Evolutionary conservation across 2,113 vertebrate genomes (phyloP).

Genomic region (Ellobius talpinus): DNA sequence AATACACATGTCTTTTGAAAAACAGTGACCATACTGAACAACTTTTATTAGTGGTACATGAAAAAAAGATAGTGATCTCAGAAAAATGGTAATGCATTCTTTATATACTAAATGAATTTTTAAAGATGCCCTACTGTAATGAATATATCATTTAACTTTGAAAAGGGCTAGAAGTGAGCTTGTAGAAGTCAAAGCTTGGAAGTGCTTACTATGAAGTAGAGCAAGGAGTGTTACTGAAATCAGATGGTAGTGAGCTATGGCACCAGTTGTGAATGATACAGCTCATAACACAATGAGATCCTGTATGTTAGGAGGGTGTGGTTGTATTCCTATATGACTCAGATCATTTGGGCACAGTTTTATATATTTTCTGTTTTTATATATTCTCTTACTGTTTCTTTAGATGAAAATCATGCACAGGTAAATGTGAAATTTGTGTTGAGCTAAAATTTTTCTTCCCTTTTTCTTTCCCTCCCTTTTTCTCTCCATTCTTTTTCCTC

Average conservation of each 20-base stretch:
- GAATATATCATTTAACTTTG: background rate
- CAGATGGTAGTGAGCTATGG: background rate
- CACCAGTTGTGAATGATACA: background rate
- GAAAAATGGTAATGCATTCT: background rate
- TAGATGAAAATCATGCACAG: background rate
- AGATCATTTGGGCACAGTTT: background rate
- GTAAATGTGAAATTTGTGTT: constrained; percentile 9
- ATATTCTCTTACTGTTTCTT: constrained; percentile 13
- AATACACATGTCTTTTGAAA: background rate
- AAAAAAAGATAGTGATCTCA: background rate
- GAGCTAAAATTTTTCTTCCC: background rate
- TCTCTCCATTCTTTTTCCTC: background rate
- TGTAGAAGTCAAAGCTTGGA: background rate
- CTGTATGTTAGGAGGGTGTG: background rate
- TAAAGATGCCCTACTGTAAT: background rate
- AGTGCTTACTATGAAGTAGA: background rate
- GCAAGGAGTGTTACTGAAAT: background rate
- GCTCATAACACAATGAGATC: background rate
- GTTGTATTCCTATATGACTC: background rate
- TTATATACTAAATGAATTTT: background rate
- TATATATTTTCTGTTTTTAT: background rate
- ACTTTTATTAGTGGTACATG: background rate
- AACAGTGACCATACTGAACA: background rate
- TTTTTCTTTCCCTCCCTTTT: too few species aligned
- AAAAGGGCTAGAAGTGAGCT: background rate